phyloP scores from a whole-genome alignment of 2,888 invertebrate species.

The Nemurella pictetii region DNA sequence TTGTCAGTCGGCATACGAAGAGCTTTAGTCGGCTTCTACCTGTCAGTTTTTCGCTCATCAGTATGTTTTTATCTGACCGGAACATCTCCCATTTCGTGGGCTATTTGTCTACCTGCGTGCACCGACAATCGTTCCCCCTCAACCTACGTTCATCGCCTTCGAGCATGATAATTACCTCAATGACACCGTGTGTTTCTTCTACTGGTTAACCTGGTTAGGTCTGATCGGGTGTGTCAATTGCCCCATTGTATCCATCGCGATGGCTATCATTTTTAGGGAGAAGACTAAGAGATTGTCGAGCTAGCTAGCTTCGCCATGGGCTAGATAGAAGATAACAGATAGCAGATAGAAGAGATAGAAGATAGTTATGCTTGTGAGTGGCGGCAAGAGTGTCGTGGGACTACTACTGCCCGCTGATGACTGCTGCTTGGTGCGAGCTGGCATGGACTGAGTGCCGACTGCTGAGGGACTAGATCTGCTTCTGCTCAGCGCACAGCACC shows the following conservation, averaged over 20 bases:
- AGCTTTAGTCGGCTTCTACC: neutral
- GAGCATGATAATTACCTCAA: neutral
- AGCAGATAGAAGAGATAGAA: too few relatives aligned
- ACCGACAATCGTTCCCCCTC: neutral
- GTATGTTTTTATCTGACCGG: neutral
- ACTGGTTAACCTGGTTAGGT: neutral
- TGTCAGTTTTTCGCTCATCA: neutral
- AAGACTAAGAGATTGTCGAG: neutral
- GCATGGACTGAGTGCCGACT: too few relatives aligned
- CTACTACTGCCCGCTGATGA: too few relatives aligned
- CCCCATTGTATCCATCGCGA: neutral
- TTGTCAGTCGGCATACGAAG: neutral
- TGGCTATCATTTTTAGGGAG: neutral
- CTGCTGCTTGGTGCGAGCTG: too few relatives aligned
- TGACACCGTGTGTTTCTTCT: neutral
- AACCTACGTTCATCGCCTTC: neutral
- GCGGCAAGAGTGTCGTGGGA: too few relatives aligned
- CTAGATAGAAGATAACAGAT: too few relatives aligned
- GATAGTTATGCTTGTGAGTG: too few relatives aligned
- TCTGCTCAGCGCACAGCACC: too few relatives aligned
- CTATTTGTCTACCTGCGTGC: neutral
- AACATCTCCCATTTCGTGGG: neutral
- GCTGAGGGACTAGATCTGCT: too few relatives aligned
- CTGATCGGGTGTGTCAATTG: neutral
- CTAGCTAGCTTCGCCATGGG: too few relatives aligned